Base-by-base conservation (phyloP, 2,888 invertebrate species). In the Acrobasis consociella region DNA sequence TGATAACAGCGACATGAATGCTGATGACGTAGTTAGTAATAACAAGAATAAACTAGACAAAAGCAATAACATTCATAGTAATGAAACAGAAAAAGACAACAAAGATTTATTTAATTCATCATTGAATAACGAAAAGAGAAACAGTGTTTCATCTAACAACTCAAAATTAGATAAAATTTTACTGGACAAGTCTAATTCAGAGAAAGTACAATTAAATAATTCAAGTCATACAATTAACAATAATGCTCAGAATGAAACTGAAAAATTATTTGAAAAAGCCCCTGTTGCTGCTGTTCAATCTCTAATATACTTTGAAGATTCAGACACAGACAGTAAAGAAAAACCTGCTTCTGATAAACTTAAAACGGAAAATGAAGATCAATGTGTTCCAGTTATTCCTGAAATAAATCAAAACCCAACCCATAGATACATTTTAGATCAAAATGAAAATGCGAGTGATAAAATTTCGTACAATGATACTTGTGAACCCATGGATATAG, bases 401-500 rank as follows among this genome's bases (percentile, higher is more conserved):
- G 63, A 60, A 66, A 70, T 16, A 49, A 74, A 46, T 55, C 46
- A 62, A 64, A 64, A 61, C 58, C 60, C 65, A 10, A 59, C 64
- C n/a, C 62, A 67, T 55, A 70, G 49, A 51, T 55, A 58, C 53
- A 46, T 39, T 63, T 13, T 51, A 38, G 52, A 66, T 50, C 42
- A 64, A 64, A 39, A 22, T 49, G 9, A 60, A 61, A 56, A 13
- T 46, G 46, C 46, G 7, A 46, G 1, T 46, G 37, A 64, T 39
- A 62, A 55, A 46, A n/a, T 16, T n/a, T 50, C 62, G 15, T 53
- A 15, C 52, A 77, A 82, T 70, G 70, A 80, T 38, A 80, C 78
- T 64, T 85, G 81, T 70, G 91, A 92, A 75, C 90, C 91, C 31
- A 92, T 92, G 91, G 92, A 92, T 75, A 77, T 92, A 72, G 92